phyloP scores from a whole-genome alignment of 2,113 vertebrate genomes.

The Nyctereutes procyonoides region DNA sequence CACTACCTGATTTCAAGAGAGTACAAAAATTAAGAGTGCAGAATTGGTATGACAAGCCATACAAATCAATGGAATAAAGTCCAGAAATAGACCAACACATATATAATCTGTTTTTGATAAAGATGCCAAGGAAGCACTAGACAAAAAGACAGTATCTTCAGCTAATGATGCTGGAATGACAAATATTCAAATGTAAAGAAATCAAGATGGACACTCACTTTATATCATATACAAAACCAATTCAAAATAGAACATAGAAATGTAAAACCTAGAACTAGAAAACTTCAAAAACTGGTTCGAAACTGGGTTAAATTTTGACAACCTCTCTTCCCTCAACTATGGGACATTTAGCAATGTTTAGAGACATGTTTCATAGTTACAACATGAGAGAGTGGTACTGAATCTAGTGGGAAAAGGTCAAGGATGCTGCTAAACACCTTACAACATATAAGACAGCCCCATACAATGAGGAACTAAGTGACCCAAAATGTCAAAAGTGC shows the following conservation, averaged over 20 bases:
- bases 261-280: background rate
- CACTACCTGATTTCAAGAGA: background rate
- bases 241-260: background rate
- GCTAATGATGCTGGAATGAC: background rate
- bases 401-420: background rate
- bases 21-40: background rate
- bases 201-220: background rate
- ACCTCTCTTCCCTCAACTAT: background rate
- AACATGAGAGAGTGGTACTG: background rate
- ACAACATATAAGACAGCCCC: background rate
- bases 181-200: background rate
- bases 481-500: background rate
- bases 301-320: background rate
- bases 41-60: background rate
- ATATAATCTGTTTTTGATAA: background rate
- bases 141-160: background rate
- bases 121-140: background rate
- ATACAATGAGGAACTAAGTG: background rate
- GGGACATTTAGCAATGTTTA: background rate
- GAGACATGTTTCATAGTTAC: background rate
- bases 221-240: background rate
- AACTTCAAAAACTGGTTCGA: background rate
- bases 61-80: background rate
- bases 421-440: background rate
- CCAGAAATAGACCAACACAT: background rate